phyloP scores from a whole-genome alignment of 64 coral and sea anemone genomes.

The Porites lutea region DNA sequence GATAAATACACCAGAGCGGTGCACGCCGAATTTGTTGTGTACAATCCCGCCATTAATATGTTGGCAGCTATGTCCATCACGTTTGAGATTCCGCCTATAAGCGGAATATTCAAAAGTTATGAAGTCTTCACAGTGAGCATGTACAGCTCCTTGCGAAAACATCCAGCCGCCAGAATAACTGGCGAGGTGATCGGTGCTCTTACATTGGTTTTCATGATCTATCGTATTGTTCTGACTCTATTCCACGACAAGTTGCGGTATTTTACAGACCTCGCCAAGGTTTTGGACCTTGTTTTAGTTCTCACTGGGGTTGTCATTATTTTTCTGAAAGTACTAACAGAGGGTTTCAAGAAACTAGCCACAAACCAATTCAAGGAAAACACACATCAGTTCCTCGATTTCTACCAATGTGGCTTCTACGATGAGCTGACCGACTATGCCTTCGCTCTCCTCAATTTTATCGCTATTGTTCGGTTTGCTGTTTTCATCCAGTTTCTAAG shows the following conservation, averaged over 20 bases:
- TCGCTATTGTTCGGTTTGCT: constrained; percentile 66
- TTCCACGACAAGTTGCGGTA: constrained; percentile 65
- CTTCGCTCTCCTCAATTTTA: constrained; percentile 72
- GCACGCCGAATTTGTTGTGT: constrained; percentile 67
- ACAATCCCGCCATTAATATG: constrained; percentile 73
- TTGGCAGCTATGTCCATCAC: constrained; percentile 55
- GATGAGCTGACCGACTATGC: constrained; percentile 61
- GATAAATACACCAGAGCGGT: constrained; percentile 70
- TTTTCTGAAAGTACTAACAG: constrained; percentile 35
- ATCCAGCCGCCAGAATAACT: constrained; percentile 4
- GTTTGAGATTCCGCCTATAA: constrained; percentile 76
- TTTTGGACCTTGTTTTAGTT: constrained; percentile 69
- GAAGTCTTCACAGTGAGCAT: constrained; percentile 59
- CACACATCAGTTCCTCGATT: constrained; percentile 56
- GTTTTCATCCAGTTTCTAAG: constrained; percentile 71
- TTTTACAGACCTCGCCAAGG: constrained; percentile 42
- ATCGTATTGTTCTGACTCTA: constrained; percentile 41
- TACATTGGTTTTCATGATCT: constrained; percentile 48
- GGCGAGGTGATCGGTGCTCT: constrained; percentile 44
- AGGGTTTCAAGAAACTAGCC: constrained; percentile 38
- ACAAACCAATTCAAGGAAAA: constrained; percentile 42
- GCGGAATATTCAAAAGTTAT: constrained; percentile 44
- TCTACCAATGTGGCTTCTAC: constrained; percentile 70
- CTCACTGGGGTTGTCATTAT: constrained; percentile 57
- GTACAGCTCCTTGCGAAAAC: constrained; percentile 50